Evolutionary conservation across 2,797 vertebrate genomes (phyloP).

Genomic region (Poliocrania exsul): DNA sequence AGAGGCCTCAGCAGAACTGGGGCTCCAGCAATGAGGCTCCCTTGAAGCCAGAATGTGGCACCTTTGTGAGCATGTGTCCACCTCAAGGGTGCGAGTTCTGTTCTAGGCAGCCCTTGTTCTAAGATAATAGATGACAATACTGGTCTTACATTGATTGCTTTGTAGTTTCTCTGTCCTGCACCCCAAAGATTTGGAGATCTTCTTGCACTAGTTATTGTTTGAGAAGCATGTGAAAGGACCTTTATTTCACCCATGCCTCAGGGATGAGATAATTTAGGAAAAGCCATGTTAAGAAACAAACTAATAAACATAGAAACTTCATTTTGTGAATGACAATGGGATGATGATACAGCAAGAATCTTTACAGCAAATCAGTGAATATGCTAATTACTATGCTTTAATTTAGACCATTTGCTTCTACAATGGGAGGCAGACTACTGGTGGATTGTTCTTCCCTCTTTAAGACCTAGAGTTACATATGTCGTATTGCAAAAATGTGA

Average conservation of each 20-base stretch:
- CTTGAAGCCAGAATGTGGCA: background rate
- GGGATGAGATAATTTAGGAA: conserved; percentile 46
- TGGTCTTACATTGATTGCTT: background rate
- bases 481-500: conserved; percentile 52
- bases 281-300: background rate
- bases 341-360: background rate
- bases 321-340: conserved; percentile 21
- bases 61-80: background rate
- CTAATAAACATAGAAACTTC: background rate
- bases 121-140: background rate
- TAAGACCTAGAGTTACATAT: conserved; percentile 38
- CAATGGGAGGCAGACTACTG: conserved; percentile 13
- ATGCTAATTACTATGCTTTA: conserved; percentile 24
- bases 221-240: conserved; percentile 21
- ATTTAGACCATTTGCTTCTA: conserved; percentile 34
- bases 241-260: conserved; percentile 45
- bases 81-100: background rate
- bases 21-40: background rate
- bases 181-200: background rate
- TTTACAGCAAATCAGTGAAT: conserved; percentile 47
- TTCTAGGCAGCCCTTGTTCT: background rate
- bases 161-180: background rate
- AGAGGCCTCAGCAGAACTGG: background rate
- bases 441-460: conserved; percentile 17
- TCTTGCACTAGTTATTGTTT: conserved; percentile 34